These are phyloP conservation scores for Poecilia picta DNA, from an alignment of 2,797 vertebrate genomes.

Conservation along the genomic window DNA sequence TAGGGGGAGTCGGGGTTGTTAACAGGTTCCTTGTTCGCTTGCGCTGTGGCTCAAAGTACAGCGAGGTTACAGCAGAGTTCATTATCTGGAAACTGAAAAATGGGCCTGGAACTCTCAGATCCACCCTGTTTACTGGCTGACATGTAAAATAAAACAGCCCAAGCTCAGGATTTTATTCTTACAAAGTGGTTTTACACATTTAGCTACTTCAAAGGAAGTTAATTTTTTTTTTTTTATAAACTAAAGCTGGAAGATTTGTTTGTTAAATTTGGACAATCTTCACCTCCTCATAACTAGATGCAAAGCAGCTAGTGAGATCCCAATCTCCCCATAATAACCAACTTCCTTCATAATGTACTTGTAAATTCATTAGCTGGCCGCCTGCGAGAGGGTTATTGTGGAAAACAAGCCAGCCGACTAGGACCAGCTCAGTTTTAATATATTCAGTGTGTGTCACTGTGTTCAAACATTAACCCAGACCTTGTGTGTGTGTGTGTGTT, in stretches of 20 bases:
- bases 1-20: slow-evolving; percentile 53
- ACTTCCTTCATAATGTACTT: slow-evolving; percentile 31
- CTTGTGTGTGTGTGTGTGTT: slow-evolving; percentile 55
- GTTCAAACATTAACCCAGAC: slow-evolving; percentile 80
- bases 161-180: neutral
- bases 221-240: neutral
- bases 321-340: slow-evolving; percentile 12
- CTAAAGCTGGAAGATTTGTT: neutral
- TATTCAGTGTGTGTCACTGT: slow-evolving; percentile 71
- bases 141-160: slow-evolving; percentile 14
- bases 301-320: slow-evolving; percentile 13
- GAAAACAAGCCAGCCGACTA: slow-evolving; percentile 52
- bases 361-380: slow-evolving; percentile 38
- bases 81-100: slow-evolving; percentile 22
- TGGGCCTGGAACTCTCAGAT: slow-evolving; percentile 22
- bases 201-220: neutral
- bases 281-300: slow-evolving; percentile 11
- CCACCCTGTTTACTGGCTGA: slow-evolving; percentile 38
- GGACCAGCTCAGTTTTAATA: slow-evolving; percentile 54
- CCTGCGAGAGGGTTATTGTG: slow-evolving; percentile 39
- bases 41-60: slow-evolving; percentile 72
- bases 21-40: slow-evolving; percentile 74
- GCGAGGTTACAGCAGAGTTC: slow-evolving; percentile 44
- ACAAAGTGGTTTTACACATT: neutral
- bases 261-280: neutral